Conservation (phyloP, 2,113 vertebrate species). For the Percopsis transmontana region DNA sequence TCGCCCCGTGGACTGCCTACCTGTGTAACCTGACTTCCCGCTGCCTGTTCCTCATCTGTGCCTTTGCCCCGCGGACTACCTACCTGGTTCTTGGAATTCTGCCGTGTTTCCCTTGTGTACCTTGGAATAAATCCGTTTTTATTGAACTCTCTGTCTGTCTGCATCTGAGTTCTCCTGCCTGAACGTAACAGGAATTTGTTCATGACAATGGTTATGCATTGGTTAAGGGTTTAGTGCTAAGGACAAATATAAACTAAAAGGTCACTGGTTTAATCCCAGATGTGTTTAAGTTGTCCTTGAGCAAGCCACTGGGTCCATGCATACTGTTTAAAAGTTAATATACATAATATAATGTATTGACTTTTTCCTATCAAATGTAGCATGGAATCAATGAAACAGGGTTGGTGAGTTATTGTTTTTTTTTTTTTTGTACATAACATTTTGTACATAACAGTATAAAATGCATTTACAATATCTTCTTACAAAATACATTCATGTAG, state of each 20-base stretch:
- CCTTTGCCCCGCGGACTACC: too few species aligned
- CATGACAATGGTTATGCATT: too few species aligned
- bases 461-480: conserved; percentile 52
- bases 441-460: conserved; percentile 54
- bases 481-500: conserved; percentile 65
- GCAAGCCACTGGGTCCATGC: neutral
- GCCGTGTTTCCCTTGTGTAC: neutral
- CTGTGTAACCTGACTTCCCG: too few species aligned
- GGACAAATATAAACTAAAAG: neutral
- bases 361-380: neutral
- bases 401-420: conserved; percentile 10
- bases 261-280: conserved; percentile 1
- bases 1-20: too few species aligned
- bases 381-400: neutral
- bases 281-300: neutral
- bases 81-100: too few species aligned
- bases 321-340: neutral
- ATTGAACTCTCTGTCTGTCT: too few species aligned
- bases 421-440: conserved; percentile 25
- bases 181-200: too few species aligned
- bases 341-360: neutral
- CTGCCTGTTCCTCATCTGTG: too few species aligned
- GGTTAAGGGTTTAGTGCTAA: conserved; percentile 3
- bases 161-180: too few species aligned
- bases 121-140: too few species aligned